These are phyloP conservation scores for Poecilus cupreus DNA, from an alignment of 2,888 invertebrate species.

Conservation along the genomic window DNA sequence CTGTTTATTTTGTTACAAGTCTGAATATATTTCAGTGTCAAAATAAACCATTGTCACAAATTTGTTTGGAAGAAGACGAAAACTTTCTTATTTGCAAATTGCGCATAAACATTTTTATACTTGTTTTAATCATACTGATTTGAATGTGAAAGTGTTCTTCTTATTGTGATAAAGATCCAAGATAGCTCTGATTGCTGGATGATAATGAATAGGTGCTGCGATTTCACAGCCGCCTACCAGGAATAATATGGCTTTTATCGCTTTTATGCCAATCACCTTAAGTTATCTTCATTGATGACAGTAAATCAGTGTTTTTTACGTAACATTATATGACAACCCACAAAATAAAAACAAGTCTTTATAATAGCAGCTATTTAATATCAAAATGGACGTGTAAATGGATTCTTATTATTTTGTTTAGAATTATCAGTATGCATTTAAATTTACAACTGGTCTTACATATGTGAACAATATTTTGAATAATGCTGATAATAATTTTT, in stretches of 20 bases:
- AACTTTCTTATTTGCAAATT: constrained; percentile 46
- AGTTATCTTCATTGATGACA: neutral
- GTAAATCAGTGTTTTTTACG: neutral
- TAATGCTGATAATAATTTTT: no score
- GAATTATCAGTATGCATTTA: no score
- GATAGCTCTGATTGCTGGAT: neutral
- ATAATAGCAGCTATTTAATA: no score
- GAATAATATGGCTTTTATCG: neutral
- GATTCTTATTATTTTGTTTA: no score
- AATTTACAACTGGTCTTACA: no score
- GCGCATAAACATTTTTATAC: constrained; percentile 37
- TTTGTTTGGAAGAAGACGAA: constrained; percentile 14
- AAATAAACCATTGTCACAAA: constrained; percentile 48
- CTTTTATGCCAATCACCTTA: neutral
- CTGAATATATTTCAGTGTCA: constrained; percentile 49
- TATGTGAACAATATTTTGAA: no score
- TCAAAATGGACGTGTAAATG: no score
- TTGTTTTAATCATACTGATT: constrained; percentile 36
- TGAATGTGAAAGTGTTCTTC: constrained; percentile 30
- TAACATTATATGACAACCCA: neutral
- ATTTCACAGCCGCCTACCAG: neutral
- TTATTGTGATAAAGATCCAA: constrained; percentile 11
- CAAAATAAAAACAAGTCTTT: no score
- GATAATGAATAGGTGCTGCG: constrained; percentile 5
- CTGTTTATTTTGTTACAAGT: constrained; percentile 31